A percentile compares a stretch with the other conserved stretches of the same genome.
phyloP scores from a whole-genome alignment of 2,888 invertebrate genomes.

The Mellilla xanthometata region DNA sequence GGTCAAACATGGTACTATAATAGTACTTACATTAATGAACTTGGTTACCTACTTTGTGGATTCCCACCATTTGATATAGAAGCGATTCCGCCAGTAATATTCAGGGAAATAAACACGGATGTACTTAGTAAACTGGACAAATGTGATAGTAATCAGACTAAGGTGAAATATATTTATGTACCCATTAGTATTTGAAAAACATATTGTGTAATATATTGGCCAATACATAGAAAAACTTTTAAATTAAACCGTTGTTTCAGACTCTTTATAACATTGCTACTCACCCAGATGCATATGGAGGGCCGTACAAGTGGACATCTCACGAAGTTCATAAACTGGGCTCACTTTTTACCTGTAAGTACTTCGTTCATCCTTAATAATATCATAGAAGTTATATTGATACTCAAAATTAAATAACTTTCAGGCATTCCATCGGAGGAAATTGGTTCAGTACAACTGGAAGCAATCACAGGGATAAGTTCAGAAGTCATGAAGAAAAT shows the following conservation, averaged over 20 bases:
- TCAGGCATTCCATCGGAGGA: constrained; percentile 58
- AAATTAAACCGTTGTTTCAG: too few relatives aligned
- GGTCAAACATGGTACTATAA: constrained; percentile 60
- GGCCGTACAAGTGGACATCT: constrained; percentile 69
- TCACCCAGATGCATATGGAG: constrained; percentile 60
- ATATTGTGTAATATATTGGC: too few relatives aligned
- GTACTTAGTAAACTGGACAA: constrained; percentile 53
- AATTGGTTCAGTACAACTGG: constrained; percentile 63
- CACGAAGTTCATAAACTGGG: constrained; percentile 61
- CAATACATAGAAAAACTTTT: too few relatives aligned
- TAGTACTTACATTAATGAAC: constrained; percentile 56
- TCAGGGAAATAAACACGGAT: constrained; percentile 54
- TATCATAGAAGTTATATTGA: too few relatives aligned
- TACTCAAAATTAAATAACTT: neutral
- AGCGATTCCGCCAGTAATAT: constrained; percentile 55
- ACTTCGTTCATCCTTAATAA: too few relatives aligned
- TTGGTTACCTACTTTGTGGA: constrained; percentile 70
- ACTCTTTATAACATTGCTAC: constrained; percentile 62
- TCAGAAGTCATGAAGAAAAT: constrained; percentile 56
- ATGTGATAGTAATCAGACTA: constrained; percentile 58
- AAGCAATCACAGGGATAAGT: constrained; percentile 62
- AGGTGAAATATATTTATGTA: constrained; percentile 41
- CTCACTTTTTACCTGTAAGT: constrained; percentile 58
- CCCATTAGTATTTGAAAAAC: too few relatives aligned
- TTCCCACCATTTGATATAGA: constrained; percentile 58